Conservation (phyloP, 2,797 vertebrate species). For the Phrynocephalus forsythii region DNA sequence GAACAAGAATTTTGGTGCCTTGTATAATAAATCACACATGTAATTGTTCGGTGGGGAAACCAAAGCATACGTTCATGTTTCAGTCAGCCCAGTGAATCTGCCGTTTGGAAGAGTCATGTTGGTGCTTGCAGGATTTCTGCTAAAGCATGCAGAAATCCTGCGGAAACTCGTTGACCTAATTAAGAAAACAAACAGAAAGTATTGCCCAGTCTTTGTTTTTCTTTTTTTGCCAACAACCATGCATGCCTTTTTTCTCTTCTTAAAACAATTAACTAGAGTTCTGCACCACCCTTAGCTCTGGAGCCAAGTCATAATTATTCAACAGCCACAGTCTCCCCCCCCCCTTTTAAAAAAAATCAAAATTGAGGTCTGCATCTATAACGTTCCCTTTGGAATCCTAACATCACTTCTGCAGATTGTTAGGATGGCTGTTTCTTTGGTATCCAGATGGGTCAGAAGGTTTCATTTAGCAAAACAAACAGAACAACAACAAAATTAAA, state of each 20-base stretch:
- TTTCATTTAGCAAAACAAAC: neutral
- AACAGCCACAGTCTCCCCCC: neutral
- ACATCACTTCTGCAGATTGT: neutral
- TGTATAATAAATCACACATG: conserved; percentile 43
- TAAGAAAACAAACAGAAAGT: conserved; percentile 36
- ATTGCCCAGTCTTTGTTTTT: neutral
- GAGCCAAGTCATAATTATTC: neutral
- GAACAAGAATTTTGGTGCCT: neutral
- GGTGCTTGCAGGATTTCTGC: conserved; percentile 45
- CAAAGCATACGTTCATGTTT: conserved; percentile 6
- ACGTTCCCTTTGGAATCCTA: neutral
- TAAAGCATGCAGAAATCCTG: conserved; percentile 56
- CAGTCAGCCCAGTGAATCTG: conserved; percentile 49
- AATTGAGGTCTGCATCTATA: neutral
- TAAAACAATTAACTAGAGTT: conserved; percentile 23
- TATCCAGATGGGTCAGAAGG: neutral
- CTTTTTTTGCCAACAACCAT: conserved; percentile 24
- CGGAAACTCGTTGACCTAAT: conserved; percentile 56
- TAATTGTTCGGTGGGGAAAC: conserved; percentile 17
- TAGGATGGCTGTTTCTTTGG: conserved; percentile 10
- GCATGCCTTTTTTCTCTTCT: neutral
- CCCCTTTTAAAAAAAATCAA: neutral
- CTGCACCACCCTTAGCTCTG: neutral
- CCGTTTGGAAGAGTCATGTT: conserved; percentile 58
- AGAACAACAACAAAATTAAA: no score